Evolutionary conservation across 30 jellyfish, hydroid and myxozoan species (phyloP), one percentile per base, ranked within the genome.

Genomic region (Chrysaora quinquecirrha): DNA sequence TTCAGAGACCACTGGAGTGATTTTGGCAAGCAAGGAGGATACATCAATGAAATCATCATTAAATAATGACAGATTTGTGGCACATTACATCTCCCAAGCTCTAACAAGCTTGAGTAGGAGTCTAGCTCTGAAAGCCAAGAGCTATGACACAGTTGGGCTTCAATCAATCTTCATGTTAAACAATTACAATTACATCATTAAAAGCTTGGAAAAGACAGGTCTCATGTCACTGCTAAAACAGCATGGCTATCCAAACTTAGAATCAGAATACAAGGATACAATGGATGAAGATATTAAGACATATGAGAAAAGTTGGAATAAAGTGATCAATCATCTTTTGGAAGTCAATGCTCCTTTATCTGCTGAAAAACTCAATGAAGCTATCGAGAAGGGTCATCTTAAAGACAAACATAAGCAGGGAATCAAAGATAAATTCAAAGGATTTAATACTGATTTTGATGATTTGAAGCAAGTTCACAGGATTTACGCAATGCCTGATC

Each of bases 361-460:
- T 7, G 80, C 75, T 12, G 99, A 94, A 34, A 94, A 87, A 76
- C 62, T 76, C 3, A 84, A 75, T 1, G 99, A 94, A 86, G 97
- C 97, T 1, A 69, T 88, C 32, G 89, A 85, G 56, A 82, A 71
- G 68, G 97, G 97, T 1, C 98, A 91, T 64, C 89, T 94, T 68
- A 94, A 94, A 87, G 97, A 94, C 49, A 94, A 94, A 76, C 87
- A 94, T 76, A 82, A 77, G 68, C 99, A 94, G 61, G 97, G 96
- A 1, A 94, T 94, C 52, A 94, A 94, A 77, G 99, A 94, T 46
- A 94, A 87, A 30, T 94, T 94, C 80, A 94, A 94, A 90, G 99
- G 99, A 0, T 95, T 95, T 71, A 95, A 95, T 71, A 76, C 97
- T 1, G 99, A 95, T 47, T 75, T 95, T 72, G 99, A 95, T 38